Base-by-base conservation (phyloP, 2,888 invertebrate species). In the Oconnorella tubifera region DNA sequence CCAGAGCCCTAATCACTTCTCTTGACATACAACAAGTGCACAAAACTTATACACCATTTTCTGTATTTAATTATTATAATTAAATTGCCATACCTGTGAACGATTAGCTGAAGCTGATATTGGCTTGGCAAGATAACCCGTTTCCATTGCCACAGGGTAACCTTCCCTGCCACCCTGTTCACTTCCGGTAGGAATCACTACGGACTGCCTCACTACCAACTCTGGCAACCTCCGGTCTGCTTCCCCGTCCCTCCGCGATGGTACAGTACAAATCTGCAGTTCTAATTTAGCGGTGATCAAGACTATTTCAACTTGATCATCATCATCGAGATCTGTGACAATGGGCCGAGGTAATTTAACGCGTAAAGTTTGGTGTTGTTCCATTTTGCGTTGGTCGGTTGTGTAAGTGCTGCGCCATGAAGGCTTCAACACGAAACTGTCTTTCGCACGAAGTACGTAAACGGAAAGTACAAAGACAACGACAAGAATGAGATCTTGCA, bases 301-400 rank as follows among this genome's bases (percentile, higher is more conserved):
- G 3, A 79, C 71, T 6, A 79, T 73, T 67, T 80, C 78, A 70
- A 77, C 78, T 14, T 75, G 69, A n/a, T 76, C 76, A 70, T 80
- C 78, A 51, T 77, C 75, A 53, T 80, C 79, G 3, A 80, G 66
- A 64, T 80, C 78, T 23, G 78, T 77, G 23, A 80, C 71, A 2
- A 79, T 68, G 1, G 79, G 78, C 2, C 71, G 53, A 0, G 78
- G 78, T 6, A 77, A 71, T 1, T 23, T 10, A 19, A 10, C 10
- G 14, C 14, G 23, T 10, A 19, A 10, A 23, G 14, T 19, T n/a
- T n/a, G n/a, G 55, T 53, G 23, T 65, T 78, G 78, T 14, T 66
- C 68, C 68, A 73, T 77, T n/a, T n/a, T n/a, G n/a, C n/a, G n/a
- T n/a, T n/a, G n/a, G n/a, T n/a, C n/a, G 56, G 74, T 73, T 58